Evolutionary conservation across 2,888 invertebrate species (phyloP), one percentile per base, ranked within the genome.

Genomic region (Chymomyza fuscimana): DNA sequence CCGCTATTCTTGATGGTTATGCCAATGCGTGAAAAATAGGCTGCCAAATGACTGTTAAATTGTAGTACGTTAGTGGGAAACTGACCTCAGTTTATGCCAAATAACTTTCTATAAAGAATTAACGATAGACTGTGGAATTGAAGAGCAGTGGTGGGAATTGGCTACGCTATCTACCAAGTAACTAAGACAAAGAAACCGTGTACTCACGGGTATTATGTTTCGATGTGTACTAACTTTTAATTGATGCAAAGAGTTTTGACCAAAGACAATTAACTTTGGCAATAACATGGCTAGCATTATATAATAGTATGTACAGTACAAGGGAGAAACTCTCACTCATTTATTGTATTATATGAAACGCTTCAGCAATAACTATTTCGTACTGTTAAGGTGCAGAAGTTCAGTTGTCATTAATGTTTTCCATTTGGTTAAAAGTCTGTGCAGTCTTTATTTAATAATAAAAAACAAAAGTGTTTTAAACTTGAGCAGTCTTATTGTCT

Each of bases 401-500:
- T 46, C 40, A 46, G 12, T 46, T 46, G 40, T 46, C 40, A 46
- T 46, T 46, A 46, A 40, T 12, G 40, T 40, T 40, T 40, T 40
- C 12, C 12, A 40, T 40, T 40, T 40, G 40, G 7, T 40, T 9
- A 12, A 40, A 12, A 4, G 40, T 46, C 40, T 46, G 10, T 46
- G 40, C 40, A 46, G 40, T 12, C 40, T 46, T 46, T 46, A 46
- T 46, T 46, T 46, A 46, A 46, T 46, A 46, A 46, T 46, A 46
- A 70, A 75, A 74, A 70, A 70, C 64, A 67, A 65, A 70, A 65
- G 65, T 58, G 58, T 65, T 65, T 56, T 58, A 32, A 36, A 65
- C 56, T 32, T 54, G 50, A 16, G 15, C 63, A 68, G 32, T 19
- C 50, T 50, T 61, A 63, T 50, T 51, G 59, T 67, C 63, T 36